Conservation (phyloP, 2,113 vertebrate species). For the Hylia prasina region DNA sequence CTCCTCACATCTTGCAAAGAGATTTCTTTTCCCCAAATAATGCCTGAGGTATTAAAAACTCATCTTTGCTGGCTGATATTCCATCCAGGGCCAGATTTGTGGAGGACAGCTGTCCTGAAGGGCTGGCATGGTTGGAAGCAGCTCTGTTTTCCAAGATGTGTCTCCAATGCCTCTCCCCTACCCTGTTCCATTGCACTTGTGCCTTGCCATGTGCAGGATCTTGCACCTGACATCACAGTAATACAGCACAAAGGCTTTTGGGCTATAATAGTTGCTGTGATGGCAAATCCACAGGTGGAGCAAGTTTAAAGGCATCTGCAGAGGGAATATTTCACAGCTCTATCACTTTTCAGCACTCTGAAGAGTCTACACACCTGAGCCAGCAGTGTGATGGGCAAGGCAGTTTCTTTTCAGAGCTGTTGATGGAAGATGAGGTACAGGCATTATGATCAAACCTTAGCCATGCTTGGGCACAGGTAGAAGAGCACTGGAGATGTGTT, state of each 20-base stretch:
- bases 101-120: not conserved
- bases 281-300: rapidly evolving
- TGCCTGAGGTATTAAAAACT: not conserved
- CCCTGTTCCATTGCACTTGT: not conserved
- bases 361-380: not conserved
- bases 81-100: not conserved
- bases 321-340: not conserved
- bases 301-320: not conserved
- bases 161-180: not conserved
- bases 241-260: not conserved
- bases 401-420: not conserved
- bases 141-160: not conserved
- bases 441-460: not conserved
- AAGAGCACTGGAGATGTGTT: not conserved
- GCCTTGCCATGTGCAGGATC: not conserved
- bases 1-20: not conserved
- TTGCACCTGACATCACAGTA: not conserved
- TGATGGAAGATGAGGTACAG: not conserved
- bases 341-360: not conserved
- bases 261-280: not conserved
- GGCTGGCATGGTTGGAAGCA: not conserved
- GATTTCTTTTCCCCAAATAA: not conserved
- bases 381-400: not conserved
- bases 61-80: not conserved
- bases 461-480: not conserved